These are phyloP conservation scores for Drosophila pandora DNA, from an alignment of 1,140 invertebrate genomes.

Conservation along the genomic window DNA sequence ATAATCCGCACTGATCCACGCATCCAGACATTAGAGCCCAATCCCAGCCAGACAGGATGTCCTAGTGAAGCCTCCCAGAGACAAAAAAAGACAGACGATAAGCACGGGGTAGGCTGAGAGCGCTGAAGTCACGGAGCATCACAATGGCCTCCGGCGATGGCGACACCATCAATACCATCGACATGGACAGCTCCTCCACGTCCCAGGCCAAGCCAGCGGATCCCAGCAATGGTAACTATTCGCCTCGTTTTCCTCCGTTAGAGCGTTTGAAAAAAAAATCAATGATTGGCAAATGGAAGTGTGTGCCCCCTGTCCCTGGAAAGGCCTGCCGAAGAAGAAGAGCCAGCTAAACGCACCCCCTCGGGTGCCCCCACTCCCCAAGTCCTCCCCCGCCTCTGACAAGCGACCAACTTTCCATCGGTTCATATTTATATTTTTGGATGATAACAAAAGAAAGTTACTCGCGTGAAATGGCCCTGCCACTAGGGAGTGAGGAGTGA, in stretches of 20 bases:
- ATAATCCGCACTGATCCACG: slow-evolving; percentile 40
- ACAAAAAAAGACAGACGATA: background rate
- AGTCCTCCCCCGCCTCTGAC: slow-evolving; percentile 16
- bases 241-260: slow-evolving; percentile 14
- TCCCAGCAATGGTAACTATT: slow-evolving; percentile 74
- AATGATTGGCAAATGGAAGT: slow-evolving; percentile 79
- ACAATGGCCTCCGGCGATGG: slow-evolving; percentile 88
- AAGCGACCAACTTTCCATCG: slow-evolving; percentile 35
- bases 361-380: slow-evolving; percentile 3
- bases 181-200: slow-evolving; percentile 84
- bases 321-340: slow-evolving; percentile 31
- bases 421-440: slow-evolving; percentile 56
- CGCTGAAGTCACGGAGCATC: slow-evolving; percentile 14
- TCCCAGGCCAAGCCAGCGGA: slow-evolving; percentile 76
- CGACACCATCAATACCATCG: slow-evolving; percentile 87
- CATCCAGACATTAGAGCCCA: background rate
- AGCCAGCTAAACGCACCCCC: slow-evolving; percentile 16
- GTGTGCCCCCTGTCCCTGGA: slow-evolving; percentile 26
- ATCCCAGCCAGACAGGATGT: slow-evolving; percentile 30
- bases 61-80: slow-evolving; percentile 35
- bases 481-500: background rate
- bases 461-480: background rate
- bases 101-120: slow-evolving; percentile 5
- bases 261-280: slow-evolving; percentile 63
- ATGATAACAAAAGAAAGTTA: slow-evolving; percentile 74